Conservation (phyloP, 2,888 invertebrate genomes). For the Lochmaea crataegi region DNA sequence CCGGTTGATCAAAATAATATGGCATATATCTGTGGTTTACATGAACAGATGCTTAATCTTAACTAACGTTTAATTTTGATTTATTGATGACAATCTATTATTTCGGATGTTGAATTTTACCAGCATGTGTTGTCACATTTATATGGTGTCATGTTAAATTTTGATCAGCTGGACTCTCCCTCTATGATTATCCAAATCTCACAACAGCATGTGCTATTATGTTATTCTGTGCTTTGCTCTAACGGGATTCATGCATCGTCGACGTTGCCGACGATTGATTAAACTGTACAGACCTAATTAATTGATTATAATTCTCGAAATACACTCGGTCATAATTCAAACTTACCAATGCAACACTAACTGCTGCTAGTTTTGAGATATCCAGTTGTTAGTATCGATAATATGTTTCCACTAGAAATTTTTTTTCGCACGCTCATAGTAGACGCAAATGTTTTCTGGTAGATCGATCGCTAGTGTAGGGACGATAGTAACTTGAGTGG, state of each 20-base stretch:
- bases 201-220: conserved; percentile 33
- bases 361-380: conserved; percentile 20
- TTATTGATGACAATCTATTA: background rate
- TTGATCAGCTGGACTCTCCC: background rate
- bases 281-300: conserved; percentile 48
- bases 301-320: conserved; percentile 45
- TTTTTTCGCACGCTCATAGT: too few species aligned
- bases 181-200: conserved; percentile 11
- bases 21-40: too few species aligned
- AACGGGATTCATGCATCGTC: conserved; percentile 23
- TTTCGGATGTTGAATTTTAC: background rate
- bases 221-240: conserved; percentile 14
- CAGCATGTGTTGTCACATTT: background rate
- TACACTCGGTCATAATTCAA: conserved; percentile 40
- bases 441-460: too few species aligned
- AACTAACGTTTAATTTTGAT: background rate
- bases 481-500: too few species aligned
- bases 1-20: too few species aligned
- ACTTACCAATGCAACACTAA: conserved; percentile 28
- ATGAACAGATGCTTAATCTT: too few species aligned
- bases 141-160: background rate
- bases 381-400: conserved; percentile 7
- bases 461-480: too few species aligned
- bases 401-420: background rate
- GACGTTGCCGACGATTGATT: conserved; percentile 45